Percentiles rank a stretch among this genome's conserved stretches.
These are phyloP conservation scores for Drosophila mayri DNA, from an alignment of 1,140 invertebrate species.

Conservation along the genomic window DNA sequence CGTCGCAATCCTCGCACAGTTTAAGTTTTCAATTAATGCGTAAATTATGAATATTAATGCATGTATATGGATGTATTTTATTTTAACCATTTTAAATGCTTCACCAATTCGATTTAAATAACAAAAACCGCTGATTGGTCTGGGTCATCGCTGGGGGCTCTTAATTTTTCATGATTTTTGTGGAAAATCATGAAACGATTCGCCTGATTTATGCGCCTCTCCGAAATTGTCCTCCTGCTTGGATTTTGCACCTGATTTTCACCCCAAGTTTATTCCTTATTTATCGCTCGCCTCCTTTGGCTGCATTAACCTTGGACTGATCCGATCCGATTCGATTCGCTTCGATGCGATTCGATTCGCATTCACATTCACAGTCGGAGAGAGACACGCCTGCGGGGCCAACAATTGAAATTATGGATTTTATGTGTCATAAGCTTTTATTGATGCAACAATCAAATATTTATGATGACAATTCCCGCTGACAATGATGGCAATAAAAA, in stretches of 20 bases:
- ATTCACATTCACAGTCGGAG: neutral
- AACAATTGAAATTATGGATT: slow-evolving; percentile 83
- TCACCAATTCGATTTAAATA: slow-evolving; percentile 67
- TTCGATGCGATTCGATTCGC: neutral
- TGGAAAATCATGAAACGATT: slow-evolving; percentile 20
- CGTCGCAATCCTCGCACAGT: slow-evolving; percentile 32
- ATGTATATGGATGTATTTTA: neutral
- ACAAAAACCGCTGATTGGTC: slow-evolving; percentile 54
- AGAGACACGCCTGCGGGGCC: slow-evolving; percentile 41
- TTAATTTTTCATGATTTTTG: slow-evolving; percentile 30
- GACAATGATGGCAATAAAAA: slow-evolving; percentile 80
- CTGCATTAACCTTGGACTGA: slow-evolving; percentile 55
- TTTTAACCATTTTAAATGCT: slow-evolving; percentile 43
- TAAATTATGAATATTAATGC: slow-evolving; percentile 57
- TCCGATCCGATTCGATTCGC: slow-evolving; percentile 20
- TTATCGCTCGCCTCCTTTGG: slow-evolving; percentile 51
- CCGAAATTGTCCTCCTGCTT: neutral
- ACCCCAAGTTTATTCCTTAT: slow-evolving; percentile 34
- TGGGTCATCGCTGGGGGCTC: neutral
- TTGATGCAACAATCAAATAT: slow-evolving; percentile 84
- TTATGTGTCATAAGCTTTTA: slow-evolving; percentile 84
- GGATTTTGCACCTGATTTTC: neutral
- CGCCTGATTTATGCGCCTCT: slow-evolving; percentile 35
- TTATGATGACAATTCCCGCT: slow-evolving; percentile 81
- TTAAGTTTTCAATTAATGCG: slow-evolving; percentile 73